These are phyloP conservation scores for Drosophila lowei DNA, from an alignment of 1,140 invertebrate genomes.

Conservation along the genomic window DNA sequence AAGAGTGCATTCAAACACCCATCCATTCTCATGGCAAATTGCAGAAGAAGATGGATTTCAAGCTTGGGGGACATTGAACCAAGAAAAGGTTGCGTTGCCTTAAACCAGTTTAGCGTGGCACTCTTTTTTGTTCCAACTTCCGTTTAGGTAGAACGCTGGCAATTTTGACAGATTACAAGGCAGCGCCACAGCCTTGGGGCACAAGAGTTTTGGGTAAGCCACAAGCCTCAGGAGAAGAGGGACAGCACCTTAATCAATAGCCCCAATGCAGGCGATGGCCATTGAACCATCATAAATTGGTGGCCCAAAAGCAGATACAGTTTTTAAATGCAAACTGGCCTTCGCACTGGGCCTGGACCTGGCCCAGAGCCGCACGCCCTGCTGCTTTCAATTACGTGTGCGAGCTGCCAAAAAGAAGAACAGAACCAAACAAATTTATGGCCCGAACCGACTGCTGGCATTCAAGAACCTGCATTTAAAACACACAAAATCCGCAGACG, in stretches of 20 bases:
- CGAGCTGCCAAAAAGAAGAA: constrained; percentile 29
- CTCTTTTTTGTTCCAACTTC: constrained; percentile 66
- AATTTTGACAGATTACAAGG: constrained; percentile 81
- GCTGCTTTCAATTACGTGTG: constrained; percentile 76
- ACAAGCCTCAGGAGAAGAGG: constrained; percentile 19
- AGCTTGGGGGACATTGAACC: constrained; percentile 68
- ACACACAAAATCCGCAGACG: constrained; percentile 56
- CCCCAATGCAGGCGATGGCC: constrained; percentile 45
- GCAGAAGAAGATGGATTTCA: constrained; percentile 47
- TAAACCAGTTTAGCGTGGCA: constrained; percentile 64
- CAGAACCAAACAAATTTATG: constrained; percentile 61
- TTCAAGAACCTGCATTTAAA: constrained; percentile 55
- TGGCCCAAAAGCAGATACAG: constrained; percentile 20
- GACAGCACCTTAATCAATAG: constrained; percentile 64
- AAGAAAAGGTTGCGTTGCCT: no score
- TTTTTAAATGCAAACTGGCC: constrained; percentile 36
- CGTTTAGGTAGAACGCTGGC: constrained; percentile 63
- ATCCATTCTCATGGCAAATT: constrained; percentile 54
- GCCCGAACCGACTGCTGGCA: constrained; percentile 54
- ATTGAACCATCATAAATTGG: constrained; percentile 61
- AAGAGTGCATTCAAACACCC: constrained; percentile 49
- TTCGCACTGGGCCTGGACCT: constrained; percentile 17
- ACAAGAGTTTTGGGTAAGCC: constrained; percentile 48
- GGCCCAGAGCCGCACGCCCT: constrained; percentile 37
- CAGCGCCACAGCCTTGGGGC: constrained; percentile 36